phyloP scores from a whole-genome alignment of 2,113 vertebrate species.

The Strigops habroptila region DNA sequence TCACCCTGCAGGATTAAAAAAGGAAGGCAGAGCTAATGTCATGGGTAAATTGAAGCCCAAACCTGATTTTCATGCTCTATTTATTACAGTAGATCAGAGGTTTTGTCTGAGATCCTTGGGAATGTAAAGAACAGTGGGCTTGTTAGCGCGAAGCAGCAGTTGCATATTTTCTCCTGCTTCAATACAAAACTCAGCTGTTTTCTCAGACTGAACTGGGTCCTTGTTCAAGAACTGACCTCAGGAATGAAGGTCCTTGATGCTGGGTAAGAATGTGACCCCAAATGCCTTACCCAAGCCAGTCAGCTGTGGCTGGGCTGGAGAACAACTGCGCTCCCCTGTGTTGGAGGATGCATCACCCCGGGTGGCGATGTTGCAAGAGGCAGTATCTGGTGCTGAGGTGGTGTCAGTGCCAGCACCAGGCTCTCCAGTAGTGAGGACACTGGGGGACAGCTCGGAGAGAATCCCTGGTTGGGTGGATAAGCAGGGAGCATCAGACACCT shows the following conservation, averaged over 20 bases:
- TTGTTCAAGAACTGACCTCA: background rate
- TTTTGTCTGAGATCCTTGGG: conserved; percentile 50
- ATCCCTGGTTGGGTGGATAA: accelerated
- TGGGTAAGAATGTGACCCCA: background rate
- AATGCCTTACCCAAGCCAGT: background rate
- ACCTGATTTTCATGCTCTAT: conserved; percentile 74
- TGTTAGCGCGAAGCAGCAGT: background rate
- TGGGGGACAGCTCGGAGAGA: background rate
- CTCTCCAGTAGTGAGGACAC: background rate
- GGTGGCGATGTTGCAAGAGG: background rate
- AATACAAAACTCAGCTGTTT: background rate
- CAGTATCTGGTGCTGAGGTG: background rate
- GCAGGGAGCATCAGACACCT: background rate
- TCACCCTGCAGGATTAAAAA: conserved; percentile 49
- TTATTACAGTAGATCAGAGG: conserved; percentile 63
- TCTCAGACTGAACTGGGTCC: background rate
- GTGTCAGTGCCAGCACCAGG: background rate
- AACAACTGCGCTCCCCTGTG: accelerated
- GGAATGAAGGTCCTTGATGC: background rate
- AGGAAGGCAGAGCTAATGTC: conserved; percentile 59
- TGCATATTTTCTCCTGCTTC: background rate
- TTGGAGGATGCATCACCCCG: background rate
- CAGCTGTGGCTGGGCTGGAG: background rate
- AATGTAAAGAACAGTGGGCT: conserved; percentile 49
- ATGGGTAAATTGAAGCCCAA: conserved; percentile 63